Base-by-base conservation (phyloP, 1,140 invertebrate species). In the Pseudomyrmex pallidus region DNA sequence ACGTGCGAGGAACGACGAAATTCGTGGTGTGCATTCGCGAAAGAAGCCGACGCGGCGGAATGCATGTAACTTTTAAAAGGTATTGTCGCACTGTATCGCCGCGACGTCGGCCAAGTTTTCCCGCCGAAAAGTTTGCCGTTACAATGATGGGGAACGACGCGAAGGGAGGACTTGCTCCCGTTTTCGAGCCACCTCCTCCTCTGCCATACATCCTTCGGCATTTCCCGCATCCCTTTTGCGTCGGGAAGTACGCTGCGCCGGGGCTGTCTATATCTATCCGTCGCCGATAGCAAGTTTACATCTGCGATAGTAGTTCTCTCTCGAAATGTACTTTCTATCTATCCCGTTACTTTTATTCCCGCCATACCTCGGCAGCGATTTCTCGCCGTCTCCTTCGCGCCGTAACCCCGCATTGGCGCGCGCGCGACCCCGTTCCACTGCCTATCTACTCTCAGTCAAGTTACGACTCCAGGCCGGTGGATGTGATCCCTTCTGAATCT, bases 231-330 rank as follows among this genome's bases (percentile, higher is more conserved):
- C 46, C 12, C 64, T 35, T 22, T 25, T 50, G 61, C 61, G 13
- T 56, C 17, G 67, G 70, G 50, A 76, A 78, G 46, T 66, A 56
- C 35, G 74, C 73, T 35, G 35, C 35, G 35, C 5, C 35, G 35
- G 35, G 5, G 35, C 35, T 57, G 74, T 66, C 77, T 84, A 85
- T 59, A 85, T 56, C 76, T 88, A 78, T 86, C 83, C 76, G 74
- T 57, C 72, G 76, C 85, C 88, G 89, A 90, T 90, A 89, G 78
- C 72, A 87, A 90, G 83, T 90, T 89, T 86, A 88, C 88, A 90
- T 90, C 84, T 88, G 62, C 85, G 86, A 90, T 89, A 84, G 85
- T 87, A 86, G 85, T 86, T 89, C 35, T 35, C 5, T 35, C 35
- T 35, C 52, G 78, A 62, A 84, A 82, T 82, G 82, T 83, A 88